Base-by-base conservation (phyloP, 2,888 invertebrate species). In the Resseliella maxima region DNA sequence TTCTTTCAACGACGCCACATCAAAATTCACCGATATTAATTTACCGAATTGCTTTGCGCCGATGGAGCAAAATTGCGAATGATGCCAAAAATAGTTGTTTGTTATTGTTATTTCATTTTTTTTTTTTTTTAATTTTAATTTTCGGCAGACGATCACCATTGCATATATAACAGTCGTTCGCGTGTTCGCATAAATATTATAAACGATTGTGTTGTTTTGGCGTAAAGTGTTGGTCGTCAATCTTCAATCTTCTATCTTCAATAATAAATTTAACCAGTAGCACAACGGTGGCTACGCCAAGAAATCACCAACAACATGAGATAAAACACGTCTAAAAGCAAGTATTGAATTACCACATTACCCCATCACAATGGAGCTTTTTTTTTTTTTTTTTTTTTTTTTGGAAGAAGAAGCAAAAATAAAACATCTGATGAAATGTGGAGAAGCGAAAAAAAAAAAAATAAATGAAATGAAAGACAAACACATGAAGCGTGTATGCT, bases 271-370 rank as follows among this genome's bases (percentile, higher is more conserved):
- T 8, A 27, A 6, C 59, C 72, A 72, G 72, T 72, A 35, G 72
- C 72, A 31, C 46, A 72, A n/a, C 31, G 31, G 72, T 72, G 72
- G 72, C 50, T 8, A 59, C 27, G 27, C 59, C 59, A 59, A n/a
- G 15, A 27, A 59, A 59, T 59, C 59, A 59, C 59, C 59, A 59
- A 12, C 59, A n/a, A 59, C 59, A 27, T 24, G 59, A 59, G 59
- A 59, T 59, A 59, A 59, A 59, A 59, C 59, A 59, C 24, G 59
- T 59, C 59, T 24, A 27, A 59, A 59, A 59, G 59, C 59, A 59
- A 59, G 59, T 59, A 59, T 27, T 59, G 24, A 59, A 59, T 59
- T 59, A 59, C 50, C 21, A 50, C 21, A 18, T 50, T 50, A 21
- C 59, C 21, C 3, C 50, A 59, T 2, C 59, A 59, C 59, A 59